phyloP scores from a whole-genome alignment of 30 jellyfish, hydroid and myxozoan genomes.

The Calvadosia cruxmelitensis region DNA sequence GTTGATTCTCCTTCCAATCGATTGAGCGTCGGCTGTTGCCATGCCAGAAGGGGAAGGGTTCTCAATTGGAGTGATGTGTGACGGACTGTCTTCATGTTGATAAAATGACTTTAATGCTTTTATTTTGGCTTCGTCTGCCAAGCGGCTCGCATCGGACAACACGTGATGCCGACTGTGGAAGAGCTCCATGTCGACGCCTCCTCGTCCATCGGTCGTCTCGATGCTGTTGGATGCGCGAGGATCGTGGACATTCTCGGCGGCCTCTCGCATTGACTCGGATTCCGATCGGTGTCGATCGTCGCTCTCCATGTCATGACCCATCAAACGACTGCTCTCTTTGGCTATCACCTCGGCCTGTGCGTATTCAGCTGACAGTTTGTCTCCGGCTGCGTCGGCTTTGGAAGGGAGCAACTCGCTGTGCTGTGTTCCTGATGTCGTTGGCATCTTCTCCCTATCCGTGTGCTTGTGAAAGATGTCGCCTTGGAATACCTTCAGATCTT shows the following conservation, averaged over 20 bases:
- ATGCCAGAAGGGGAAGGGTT: not conserved
- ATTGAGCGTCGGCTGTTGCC: not conserved
- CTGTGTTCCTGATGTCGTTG: not conserved
- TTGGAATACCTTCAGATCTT: constrained; percentile 1
- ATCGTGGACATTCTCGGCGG: not conserved
- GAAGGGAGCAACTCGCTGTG: not conserved
- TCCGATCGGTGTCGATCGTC: not conserved
- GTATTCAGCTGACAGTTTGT: constrained; percentile 37
- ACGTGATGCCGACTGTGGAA: not conserved
- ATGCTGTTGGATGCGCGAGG: not conserved
- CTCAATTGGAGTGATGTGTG: not conserved
- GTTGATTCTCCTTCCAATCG: not conserved
- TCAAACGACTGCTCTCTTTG: constrained; percentile 4
- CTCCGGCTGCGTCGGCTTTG: constrained; percentile 17
- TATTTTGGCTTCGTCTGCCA: not conserved
- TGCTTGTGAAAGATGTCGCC: constrained; percentile 3
- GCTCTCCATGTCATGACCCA: not conserved
- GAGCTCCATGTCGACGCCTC: not conserved
- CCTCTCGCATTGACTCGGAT: constrained; percentile 2
- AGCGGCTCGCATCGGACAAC: not conserved
- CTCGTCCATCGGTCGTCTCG: constrained; percentile 1
- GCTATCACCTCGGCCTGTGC: constrained; percentile 50
- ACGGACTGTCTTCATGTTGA: not conserved
- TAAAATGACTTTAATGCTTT: not conserved
- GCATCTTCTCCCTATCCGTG: not conserved